These are phyloP conservation scores for Zingel zingel DNA, from an alignment of 2,113 vertebrate species.

Conservation along the genomic window DNA sequence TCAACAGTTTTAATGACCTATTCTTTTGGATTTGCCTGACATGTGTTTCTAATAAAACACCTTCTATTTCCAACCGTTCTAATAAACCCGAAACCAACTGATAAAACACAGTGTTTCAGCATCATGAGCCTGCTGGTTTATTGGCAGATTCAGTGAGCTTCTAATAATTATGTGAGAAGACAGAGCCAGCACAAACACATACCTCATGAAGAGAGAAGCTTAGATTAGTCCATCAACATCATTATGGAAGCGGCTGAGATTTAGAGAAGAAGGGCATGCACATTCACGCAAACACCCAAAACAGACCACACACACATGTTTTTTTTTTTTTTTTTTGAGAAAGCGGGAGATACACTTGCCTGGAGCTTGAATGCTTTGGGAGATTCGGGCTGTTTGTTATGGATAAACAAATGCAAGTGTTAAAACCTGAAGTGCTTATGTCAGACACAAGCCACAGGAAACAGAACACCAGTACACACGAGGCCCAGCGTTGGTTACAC, in stretches of 20 bases:
- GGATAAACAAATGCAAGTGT: conserved; percentile 90
- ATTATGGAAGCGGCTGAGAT: conserved; percentile 49
- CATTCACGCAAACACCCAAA: conserved; percentile 27
- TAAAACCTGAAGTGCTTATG: conserved; percentile 79
- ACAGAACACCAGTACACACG: conserved; percentile 30
- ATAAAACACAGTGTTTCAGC: conserved; percentile 55
- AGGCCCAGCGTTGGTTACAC: conserved; percentile 1
- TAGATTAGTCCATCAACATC: conserved; percentile 56
- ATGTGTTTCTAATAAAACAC: conserved; percentile 35
- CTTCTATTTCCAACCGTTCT: conserved; percentile 2
- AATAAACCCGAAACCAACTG: conserved; percentile 49
- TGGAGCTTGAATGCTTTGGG: conserved; percentile 94
- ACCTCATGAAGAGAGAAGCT: conserved; percentile 62
- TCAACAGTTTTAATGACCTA: conserved; percentile 4
- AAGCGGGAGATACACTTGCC: conserved; percentile 90
- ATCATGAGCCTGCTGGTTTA: conserved; percentile 38
- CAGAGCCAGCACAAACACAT: conserved; percentile 69
- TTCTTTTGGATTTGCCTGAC: conserved; percentile 19
- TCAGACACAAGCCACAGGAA: conserved; percentile 67
- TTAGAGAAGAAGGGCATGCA: conserved; percentile 73
- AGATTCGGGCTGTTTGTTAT: conserved; percentile 93
- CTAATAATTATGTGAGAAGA: conserved; percentile 49
- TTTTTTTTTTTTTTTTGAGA: conserved; percentile 37
- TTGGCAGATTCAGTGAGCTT: conserved; percentile 52
- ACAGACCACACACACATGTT: conserved; percentile 33